Conservation (phyloP, 2,113 vertebrate genomes). For the Pollimyrus isidori region DNA sequence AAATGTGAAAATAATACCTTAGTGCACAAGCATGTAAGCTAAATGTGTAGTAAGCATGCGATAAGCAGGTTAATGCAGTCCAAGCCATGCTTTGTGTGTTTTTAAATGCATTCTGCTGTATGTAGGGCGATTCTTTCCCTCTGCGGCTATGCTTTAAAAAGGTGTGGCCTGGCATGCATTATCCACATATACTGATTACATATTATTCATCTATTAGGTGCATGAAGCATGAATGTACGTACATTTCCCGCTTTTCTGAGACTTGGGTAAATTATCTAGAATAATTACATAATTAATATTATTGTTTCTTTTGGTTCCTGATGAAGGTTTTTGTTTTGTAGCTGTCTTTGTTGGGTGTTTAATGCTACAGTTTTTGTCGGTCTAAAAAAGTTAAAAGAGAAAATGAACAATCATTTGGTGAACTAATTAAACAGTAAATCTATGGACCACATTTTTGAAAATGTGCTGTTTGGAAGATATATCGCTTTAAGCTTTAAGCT, state of each 20-base stretch:
- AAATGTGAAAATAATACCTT: neutral
- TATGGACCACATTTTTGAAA: neutral
- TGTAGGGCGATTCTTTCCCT: neutral
- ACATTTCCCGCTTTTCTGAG: neutral
- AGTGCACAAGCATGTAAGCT: neutral
- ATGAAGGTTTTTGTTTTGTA: neutral
- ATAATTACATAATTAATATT: neutral
- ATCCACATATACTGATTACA: too few relatives aligned
- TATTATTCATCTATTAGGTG: neutral
- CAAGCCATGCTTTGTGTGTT: neutral
- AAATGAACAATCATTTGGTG: neutral
- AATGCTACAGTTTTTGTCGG: neutral
- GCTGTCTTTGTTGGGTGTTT: neutral
- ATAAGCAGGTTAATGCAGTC: neutral
- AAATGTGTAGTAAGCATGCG: neutral
- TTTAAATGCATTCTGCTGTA: neutral
- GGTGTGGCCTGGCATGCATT: too few relatives aligned
- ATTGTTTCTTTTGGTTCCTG: neutral
- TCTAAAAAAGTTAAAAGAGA: neutral
- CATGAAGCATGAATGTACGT: neutral
- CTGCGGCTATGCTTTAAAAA: too few relatives aligned
- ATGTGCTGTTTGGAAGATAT: too few relatives aligned
- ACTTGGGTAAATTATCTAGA: neutral
- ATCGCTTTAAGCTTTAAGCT: neutral
- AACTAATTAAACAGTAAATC: neutral